Evolutionary conservation across 2,113 vertebrate genomes (phyloP).

Genomic region (Xiphias gladius): DNA sequence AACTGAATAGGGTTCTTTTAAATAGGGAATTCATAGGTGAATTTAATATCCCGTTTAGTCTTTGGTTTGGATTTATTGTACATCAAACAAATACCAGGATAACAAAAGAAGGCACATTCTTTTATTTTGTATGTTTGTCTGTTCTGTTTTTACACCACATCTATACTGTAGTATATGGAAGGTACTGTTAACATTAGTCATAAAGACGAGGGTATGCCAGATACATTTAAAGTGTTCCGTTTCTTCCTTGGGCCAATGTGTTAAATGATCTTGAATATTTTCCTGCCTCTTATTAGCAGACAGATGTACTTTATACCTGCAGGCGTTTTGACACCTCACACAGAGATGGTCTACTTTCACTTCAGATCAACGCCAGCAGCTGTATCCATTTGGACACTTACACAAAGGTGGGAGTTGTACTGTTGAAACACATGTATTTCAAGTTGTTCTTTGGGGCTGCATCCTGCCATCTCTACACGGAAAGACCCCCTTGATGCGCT

Average conservation of each 20-base stretch:
- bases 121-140: no score
- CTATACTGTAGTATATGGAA: background rate
- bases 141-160: background rate
- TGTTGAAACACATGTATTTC: slow-evolving; percentile 56
- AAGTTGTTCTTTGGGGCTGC: slow-evolving; percentile 35
- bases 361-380: slow-evolving; percentile 24
- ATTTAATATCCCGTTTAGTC: background rate
- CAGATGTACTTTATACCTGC: slow-evolving; percentile 40
- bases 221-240: slow-evolving; percentile 3
- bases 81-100: background rate
- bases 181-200: background rate
- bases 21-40: background rate
- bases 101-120: background rate
- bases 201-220: background rate
- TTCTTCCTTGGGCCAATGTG: slow-evolving; percentile 16
- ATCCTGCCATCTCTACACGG: slow-evolving; percentile 47
- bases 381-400: slow-evolving; percentile 39
- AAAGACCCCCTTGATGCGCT: slow-evolving; percentile 10
- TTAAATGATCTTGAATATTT: slow-evolving; percentile 33
- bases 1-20: background rate
- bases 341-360: slow-evolving; percentile 50
- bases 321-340: slow-evolving; percentile 37
- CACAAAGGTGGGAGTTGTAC: slow-evolving; percentile 37
- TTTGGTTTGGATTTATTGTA: background rate
- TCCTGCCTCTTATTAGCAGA: slow-evolving; percentile 32